Conservation (phyloP, 2,113 vertebrate genomes). For the Gambusia affinis region DNA sequence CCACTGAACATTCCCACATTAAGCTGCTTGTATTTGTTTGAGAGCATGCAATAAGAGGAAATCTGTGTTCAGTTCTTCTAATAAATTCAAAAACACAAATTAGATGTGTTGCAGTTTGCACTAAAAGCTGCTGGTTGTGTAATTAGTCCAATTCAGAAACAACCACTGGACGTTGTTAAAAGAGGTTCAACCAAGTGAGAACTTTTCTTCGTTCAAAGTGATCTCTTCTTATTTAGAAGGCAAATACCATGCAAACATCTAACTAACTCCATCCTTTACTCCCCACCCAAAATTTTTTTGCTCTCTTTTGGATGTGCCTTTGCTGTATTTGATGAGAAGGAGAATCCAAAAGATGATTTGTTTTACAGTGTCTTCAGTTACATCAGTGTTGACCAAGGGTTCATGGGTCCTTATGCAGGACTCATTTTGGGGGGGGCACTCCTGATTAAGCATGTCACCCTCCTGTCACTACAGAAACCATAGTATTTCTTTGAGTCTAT, state of each 20-base stretch:
- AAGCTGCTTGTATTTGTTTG: no score
- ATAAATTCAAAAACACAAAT: background rate
- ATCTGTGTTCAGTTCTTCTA: background rate
- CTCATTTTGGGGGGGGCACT: no score
- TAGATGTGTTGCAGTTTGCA: background rate
- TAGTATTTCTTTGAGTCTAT: no score
- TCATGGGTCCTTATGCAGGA: background rate
- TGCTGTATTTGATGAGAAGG: background rate
- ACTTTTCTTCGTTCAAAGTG: background rate
- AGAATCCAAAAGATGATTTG: background rate
- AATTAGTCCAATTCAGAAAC: background rate
- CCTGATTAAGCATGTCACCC: background rate
- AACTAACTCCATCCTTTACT: background rate
- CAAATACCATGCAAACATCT: conserved; percentile 50
- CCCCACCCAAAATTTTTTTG: background rate
- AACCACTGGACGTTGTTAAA: background rate
- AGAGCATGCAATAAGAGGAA: background rate
- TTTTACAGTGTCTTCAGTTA: background rate
- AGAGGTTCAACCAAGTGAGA: background rate
- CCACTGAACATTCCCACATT: no score
- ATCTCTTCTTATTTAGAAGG: conserved; percentile 32
- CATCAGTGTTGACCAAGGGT: background rate
- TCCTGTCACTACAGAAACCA: background rate
- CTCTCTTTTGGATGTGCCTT: background rate
- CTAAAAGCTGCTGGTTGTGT: background rate